Evolutionary conservation across 1,140 invertebrate genomes (phyloP).

Genomic region (Drosophila kepulauana): DNA sequence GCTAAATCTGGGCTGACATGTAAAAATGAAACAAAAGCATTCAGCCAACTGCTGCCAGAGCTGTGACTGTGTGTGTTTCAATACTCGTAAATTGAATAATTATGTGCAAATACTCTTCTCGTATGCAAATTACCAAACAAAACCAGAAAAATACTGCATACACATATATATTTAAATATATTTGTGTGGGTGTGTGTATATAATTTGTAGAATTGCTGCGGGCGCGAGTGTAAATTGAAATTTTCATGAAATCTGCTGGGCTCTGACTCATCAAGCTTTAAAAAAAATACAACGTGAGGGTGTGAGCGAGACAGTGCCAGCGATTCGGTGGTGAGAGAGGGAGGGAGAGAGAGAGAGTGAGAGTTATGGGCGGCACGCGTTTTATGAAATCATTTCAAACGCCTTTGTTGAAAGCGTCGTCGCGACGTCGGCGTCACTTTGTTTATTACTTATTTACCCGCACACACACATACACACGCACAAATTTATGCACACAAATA

Average conservation of each 20-base stretch:
- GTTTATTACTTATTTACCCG: slow-evolving; percentile 51
- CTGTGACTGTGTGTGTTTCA: slow-evolving; percentile 20
- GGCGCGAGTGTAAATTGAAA: slow-evolving; percentile 55
- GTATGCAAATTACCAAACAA: slow-evolving; percentile 33
- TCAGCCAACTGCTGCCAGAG: slow-evolving; percentile 39
- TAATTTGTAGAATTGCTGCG: slow-evolving; percentile 30
- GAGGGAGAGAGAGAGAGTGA: background rate
- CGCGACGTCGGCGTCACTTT: slow-evolving; percentile 43
- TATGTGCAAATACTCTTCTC: slow-evolving; percentile 55
- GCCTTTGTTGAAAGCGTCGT: slow-evolving; percentile 38
- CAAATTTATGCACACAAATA: slow-evolving; percentile 81
- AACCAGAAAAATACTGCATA: background rate
- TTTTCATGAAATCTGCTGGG: slow-evolving; percentile 38
- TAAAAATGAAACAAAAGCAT: slow-evolving; percentile 57
- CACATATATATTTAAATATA: background rate
- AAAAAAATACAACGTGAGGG: background rate
- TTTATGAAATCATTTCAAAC: slow-evolving; percentile 72
- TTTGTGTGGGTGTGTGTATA: background rate
- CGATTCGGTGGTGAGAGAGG: background rate
- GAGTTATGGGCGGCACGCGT: slow-evolving; percentile 44
- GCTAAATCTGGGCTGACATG: slow-evolving; percentile 49
- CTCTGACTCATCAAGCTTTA: slow-evolving; percentile 25
- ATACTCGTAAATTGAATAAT: slow-evolving; percentile 70
- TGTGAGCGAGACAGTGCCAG: background rate
- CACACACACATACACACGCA: slow-evolving; percentile 30